These are phyloP conservation scores for Drepana falcataria DNA, from an alignment of 2,888 invertebrate genomes.

Conservation along the genomic window DNA sequence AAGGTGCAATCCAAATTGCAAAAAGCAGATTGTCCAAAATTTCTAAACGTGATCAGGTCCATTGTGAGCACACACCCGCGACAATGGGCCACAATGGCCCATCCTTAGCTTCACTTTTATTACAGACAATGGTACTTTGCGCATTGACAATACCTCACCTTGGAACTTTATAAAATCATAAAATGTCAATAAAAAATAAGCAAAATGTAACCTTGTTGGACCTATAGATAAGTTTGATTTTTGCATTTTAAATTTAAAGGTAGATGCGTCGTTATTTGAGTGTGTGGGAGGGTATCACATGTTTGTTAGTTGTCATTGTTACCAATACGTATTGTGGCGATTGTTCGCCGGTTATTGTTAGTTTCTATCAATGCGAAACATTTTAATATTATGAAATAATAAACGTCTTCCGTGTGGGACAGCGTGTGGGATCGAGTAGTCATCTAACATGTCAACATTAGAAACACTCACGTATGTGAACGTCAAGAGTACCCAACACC, in stretches of 20 bases:
- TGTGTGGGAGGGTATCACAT: constrained; percentile 43
- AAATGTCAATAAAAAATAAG: background rate
- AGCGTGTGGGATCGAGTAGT: constrained; percentile 20
- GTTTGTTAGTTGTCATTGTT: constrained; percentile 77
- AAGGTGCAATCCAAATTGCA: constrained; percentile 76
- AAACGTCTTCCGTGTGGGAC: constrained; percentile 67
- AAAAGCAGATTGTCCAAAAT: constrained; percentile 76
- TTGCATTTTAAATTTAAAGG: background rate
- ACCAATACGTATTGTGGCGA: constrained; percentile 70
- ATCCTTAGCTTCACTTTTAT: constrained; percentile 76
- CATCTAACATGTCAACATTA: background rate
- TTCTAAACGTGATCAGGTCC: constrained; percentile 64
- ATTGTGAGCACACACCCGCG: constrained; percentile 73
- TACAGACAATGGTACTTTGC: constrained; percentile 68
- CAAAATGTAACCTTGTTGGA: constrained; percentile 18
- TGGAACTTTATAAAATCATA: constrained; percentile 16
- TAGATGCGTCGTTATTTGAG: constrained; percentile 23
- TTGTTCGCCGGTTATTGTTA: constrained; percentile 65
- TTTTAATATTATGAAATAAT: constrained; percentile 79
- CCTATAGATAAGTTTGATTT: constrained; percentile 5
- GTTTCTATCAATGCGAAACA: constrained; percentile 72
- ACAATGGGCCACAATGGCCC: constrained; percentile 69
- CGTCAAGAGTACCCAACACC: too few relatives aligned
- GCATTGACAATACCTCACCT: constrained; percentile 51
- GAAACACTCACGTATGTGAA: background rate